These are phyloP conservation scores for Lepidonotus clava DNA, from an alignment of 2,888 invertebrate genomes.

Conservation along the genomic window DNA sequence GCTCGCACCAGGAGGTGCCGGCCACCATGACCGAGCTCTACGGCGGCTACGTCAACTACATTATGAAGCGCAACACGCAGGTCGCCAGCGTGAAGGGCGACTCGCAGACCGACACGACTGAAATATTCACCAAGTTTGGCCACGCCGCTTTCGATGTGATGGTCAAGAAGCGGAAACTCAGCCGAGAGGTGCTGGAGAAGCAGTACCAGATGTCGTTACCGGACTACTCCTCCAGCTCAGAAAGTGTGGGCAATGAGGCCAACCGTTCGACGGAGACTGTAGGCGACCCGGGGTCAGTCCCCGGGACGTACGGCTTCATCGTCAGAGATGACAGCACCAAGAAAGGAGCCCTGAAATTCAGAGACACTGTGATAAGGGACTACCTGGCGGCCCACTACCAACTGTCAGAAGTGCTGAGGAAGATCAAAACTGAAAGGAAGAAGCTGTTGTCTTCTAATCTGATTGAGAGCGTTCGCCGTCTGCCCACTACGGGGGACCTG, in stretches of 20 bases:
- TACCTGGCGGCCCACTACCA: conserved; percentile 60
- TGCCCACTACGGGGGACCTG: conserved; percentile 60
- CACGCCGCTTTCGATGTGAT: conserved; percentile 55
- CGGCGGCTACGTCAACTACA: conserved; percentile 56
- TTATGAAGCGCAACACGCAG: conserved; percentile 22
- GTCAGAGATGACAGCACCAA: conserved; percentile 22
- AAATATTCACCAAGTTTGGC: conserved; percentile 57
- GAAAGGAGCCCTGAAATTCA: conserved; percentile 55
- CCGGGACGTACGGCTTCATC: conserved; percentile 35
- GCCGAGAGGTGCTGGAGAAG: conserved; percentile 1
- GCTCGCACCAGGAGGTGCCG: conserved; percentile 55
- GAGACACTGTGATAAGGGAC: conserved; percentile 56
- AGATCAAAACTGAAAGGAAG: conserved; percentile 32
- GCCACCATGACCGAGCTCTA: conserved; percentile 60
- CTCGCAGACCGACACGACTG: background rate
- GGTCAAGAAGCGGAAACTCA: conserved; percentile 44
- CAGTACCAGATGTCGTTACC: background rate
- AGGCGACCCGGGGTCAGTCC: background rate
- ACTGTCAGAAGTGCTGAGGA: conserved; percentile 48
- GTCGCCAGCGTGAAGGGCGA: background rate
- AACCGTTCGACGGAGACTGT: background rate
- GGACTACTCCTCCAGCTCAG: background rate
- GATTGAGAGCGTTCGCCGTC: conserved; percentile 57
- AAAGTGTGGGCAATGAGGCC: background rate
- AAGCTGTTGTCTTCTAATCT: conserved; percentile 29